Percentiles rank a stretch among this genome's conserved stretches.
Conservation (phyloP, 2,113 vertebrate species). For the Vulpes lagopus region DNA sequence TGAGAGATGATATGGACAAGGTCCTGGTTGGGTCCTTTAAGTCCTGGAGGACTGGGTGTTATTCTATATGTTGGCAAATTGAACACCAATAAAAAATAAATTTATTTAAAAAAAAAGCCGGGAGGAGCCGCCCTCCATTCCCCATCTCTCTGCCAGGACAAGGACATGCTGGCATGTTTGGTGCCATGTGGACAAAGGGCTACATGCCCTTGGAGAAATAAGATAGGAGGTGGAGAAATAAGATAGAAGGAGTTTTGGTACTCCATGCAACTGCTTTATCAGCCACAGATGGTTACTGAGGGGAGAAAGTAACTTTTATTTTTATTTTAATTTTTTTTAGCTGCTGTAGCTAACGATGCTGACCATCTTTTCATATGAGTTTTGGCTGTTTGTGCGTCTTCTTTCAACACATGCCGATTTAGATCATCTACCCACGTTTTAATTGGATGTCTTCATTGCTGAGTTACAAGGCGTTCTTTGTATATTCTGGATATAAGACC, state of each 20-base stretch:
- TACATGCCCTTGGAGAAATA: not conserved
- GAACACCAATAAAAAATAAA: no score
- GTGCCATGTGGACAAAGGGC: not conserved
- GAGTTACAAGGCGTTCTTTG: not conserved
- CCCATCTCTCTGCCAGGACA: not conserved
- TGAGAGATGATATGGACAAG: not conserved
- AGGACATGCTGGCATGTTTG: not conserved
- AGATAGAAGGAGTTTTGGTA: not conserved
- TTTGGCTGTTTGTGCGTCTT: not conserved
- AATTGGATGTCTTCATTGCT: not conserved
- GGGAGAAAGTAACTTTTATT: not conserved
- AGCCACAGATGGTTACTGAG: not conserved
- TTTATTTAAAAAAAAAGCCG: no score
- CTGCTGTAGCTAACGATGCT: not conserved
- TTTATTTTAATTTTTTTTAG: not conserved
- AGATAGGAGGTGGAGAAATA: not conserved
- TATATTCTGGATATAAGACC: not conserved
- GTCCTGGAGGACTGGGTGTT: no score
- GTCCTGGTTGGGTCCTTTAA: not conserved
- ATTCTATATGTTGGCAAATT: no score
- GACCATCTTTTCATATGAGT: not conserved
- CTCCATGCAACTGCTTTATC: not conserved
- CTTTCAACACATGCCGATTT: not conserved
- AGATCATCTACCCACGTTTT: not conserved
- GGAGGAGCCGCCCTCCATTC: not conserved